A percentile compares a stretch with the other conserved stretches of the same genome.
These are phyloP conservation scores for Auanema sp. DNA, from an alignment of 2,888 invertebrate genomes.

Conservation along the genomic window DNA sequence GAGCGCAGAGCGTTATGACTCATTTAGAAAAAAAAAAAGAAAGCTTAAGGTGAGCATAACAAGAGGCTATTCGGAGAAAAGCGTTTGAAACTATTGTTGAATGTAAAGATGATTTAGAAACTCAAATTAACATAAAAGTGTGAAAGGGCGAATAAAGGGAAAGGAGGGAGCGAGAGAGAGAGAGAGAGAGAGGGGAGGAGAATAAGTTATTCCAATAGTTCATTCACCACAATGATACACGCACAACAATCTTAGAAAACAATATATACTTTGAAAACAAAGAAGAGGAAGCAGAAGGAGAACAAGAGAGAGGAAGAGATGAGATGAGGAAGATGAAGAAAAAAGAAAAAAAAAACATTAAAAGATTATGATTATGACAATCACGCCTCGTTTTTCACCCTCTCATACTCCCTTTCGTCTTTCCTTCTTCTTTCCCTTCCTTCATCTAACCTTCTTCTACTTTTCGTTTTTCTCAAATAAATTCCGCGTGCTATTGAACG, in stretches of 20 bases:
- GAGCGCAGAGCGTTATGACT: too few species aligned
- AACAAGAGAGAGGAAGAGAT: constrained; percentile 14
- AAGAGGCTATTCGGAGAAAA: too few species aligned
- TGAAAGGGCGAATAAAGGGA: too few species aligned
- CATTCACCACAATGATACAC: too few species aligned
- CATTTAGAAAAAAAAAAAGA: too few species aligned
- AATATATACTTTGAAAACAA: constrained; percentile 14
- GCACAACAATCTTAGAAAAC: too few species aligned
- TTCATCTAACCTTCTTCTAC: not conserved
- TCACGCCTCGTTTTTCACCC: too few species aligned
- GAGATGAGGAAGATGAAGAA: constrained; percentile 7
- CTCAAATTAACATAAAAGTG: too few species aligned
- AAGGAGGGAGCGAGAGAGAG: constrained; percentile 3
- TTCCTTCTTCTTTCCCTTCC: constrained; percentile 15
- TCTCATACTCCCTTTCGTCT: not conserved
- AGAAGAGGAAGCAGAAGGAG: constrained; percentile 17
- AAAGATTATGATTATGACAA: constrained; percentile 5
- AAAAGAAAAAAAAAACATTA: constrained; percentile 5
- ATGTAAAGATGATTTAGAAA: too few species aligned
- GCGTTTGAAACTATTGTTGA: too few species aligned
- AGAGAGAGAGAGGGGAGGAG: constrained; percentile 8
- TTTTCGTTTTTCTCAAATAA: not conserved
- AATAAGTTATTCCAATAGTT: constrained; percentile 10
- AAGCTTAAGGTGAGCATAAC: too few species aligned
- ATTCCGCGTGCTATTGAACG: not conserved